These are phyloP conservation scores for Haemorhous mexicanus DNA, from an alignment of 2,113 vertebrate genomes.

Conservation along the genomic window DNA sequence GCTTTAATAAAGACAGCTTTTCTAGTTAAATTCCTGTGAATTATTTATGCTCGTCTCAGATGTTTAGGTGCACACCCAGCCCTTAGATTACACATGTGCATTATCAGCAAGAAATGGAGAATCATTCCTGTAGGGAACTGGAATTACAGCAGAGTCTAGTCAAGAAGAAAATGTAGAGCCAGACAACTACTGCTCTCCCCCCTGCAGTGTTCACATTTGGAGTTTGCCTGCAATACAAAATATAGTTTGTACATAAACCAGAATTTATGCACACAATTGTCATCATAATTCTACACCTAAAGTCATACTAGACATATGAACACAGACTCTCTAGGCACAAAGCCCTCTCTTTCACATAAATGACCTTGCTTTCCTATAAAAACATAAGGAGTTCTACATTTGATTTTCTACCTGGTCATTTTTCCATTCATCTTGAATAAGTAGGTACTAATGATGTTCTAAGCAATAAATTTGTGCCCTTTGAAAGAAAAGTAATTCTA, in stretches of 20 bases:
- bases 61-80: neutral
- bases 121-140: neutral
- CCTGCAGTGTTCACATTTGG: neutral
- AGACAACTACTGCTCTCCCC: neutral
- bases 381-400: neutral
- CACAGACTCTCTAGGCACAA: neutral
- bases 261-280: neutral
- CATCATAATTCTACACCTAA: neutral
- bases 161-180: neutral
- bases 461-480: neutral
- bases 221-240: neutral
- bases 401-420: neutral
- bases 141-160: neutral
- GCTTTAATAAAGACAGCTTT: neutral
- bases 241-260: neutral
- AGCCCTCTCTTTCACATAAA: neutral
- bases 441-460: neutral
- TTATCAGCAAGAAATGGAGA: constrained; percentile 3
- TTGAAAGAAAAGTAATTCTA: neutral
- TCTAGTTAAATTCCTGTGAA: neutral
- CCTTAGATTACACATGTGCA: neutral
- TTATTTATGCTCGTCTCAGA: neutral
- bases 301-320: neutral
- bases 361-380: neutral
- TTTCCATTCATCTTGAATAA: neutral